Evolutionary conservation across 30 jellyfish, hydroid and myxozoan species (phyloP).

Genomic region (Hydra vulgaris): DNA sequence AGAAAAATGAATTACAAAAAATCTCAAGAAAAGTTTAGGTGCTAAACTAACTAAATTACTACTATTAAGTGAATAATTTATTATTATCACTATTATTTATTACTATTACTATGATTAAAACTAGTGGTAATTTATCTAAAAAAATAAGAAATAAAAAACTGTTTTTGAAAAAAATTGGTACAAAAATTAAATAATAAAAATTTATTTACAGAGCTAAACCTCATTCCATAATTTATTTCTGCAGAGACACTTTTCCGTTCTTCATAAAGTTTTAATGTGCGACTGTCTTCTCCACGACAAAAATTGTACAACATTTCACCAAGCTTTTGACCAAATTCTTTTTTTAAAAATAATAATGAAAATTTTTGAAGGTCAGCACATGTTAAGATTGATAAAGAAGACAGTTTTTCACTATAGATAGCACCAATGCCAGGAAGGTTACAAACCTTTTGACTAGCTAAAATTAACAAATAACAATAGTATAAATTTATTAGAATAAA

Average conservation of each 20-base stretch:
- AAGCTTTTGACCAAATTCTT: constrained; percentile 66
- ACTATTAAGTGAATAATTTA: too few relatives aligned
- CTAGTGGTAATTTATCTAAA: neutral
- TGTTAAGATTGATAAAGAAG: constrained; percentile 33
- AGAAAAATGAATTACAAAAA: too few relatives aligned
- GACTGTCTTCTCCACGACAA: constrained; percentile 78
- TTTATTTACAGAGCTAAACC: constrained; percentile 51
- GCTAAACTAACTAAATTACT: too few relatives aligned
- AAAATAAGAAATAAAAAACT: too few relatives aligned
- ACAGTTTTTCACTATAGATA: constrained; percentile 41
- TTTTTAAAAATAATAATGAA: constrained; percentile 39
- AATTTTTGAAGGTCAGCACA: constrained; percentile 55
- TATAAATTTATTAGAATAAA: too few relatives aligned
- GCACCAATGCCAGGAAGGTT: constrained; percentile 92
- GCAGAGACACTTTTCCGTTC: constrained; percentile 95
- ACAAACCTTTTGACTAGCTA: constrained; percentile 52
- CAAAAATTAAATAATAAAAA: too few relatives aligned
- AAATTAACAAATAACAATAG: neutral
- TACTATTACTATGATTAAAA: too few relatives aligned
- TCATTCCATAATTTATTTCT: constrained; percentile 87
- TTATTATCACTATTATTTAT: too few relatives aligned
- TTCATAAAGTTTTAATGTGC: constrained; percentile 50
- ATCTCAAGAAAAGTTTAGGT: too few relatives aligned
- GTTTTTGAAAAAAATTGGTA: neutral
- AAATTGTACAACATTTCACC: constrained; percentile 58